Base-by-base conservation (phyloP, 2,113 vertebrate species). In the Pungitius pungitius region DNA sequence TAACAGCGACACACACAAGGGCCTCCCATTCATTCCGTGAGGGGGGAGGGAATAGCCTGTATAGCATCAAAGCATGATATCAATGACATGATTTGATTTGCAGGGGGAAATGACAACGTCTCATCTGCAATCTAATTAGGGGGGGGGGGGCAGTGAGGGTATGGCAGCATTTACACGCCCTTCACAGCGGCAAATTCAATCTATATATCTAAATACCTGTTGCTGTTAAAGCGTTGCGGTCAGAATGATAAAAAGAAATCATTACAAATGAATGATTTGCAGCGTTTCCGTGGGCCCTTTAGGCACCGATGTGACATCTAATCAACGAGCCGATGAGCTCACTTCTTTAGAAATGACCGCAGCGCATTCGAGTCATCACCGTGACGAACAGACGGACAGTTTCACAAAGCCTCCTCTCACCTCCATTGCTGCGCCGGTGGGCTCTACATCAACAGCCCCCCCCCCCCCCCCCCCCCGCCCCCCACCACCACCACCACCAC, bases 371-470 rank as follows among this genome's bases (percentile, higher is more conserved):
- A 71, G 24, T 30, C 12, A 66, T 82, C 10, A 11, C 73, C 47
- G 81, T 87, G 81, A 87, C 81, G 77, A 86, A 73, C 82, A 73
- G 49, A 63, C 60, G 43, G 77, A 78, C 67, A 24, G 22, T 22
- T 54, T 18, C 49, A 43, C 20, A 68, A 78, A 78, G 81, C 52
- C 71, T 54, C 12, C 35, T 30, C 85, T 90, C 85, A 90, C 88
- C 90, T 92, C 86, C 86, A 87, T 86, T 42, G 70, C 78, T 37
- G 80, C 70, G 75, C 68, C 73, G 58, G 77, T 45, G 78, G 82
- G 71, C 66, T 56, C 51, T 54, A 54, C 24, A 85, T 90, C 92
- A 92, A 92, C 92, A 93, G 90, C 90, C 91, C 77, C 73, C 4
- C 67, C 77, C 61, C 60, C 33, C 45, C 73, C 64, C 49, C 58